phyloP scores from a whole-genome alignment of 2,888 invertebrate genomes.

The Sarcophaga rosellei region DNA sequence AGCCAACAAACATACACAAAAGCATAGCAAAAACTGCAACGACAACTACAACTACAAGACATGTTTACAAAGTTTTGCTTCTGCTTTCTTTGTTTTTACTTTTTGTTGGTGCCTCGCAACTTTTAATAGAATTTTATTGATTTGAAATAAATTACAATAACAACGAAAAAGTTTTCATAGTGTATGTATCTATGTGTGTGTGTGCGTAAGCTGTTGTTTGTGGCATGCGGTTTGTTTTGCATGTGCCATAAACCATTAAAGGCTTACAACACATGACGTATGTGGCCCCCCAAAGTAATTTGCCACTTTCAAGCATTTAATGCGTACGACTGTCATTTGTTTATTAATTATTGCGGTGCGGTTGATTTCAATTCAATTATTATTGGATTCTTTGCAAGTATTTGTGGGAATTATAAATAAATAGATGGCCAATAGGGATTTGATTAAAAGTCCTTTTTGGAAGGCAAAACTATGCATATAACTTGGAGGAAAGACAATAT shows the following conservation, averaged over 20 bases:
- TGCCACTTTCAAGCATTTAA: not conserved
- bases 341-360: not conserved
- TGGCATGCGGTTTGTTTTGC: slow-evolving; percentile 31
- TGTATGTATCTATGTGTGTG: not conserved
- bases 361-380: too few relatives aligned
- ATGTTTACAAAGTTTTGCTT: slow-evolving; percentile 1
- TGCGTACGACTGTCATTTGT: not conserved
- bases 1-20: not conserved
- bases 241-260: not conserved
- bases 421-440: too few relatives aligned
- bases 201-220: slow-evolving; percentile 11
- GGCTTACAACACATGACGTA: slow-evolving; percentile 7
- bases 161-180: not conserved
- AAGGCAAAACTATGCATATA: too few relatives aligned
- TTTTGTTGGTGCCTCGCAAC: not conserved
- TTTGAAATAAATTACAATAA: slow-evolving; percentile 41
- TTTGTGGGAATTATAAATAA: too few relatives aligned
- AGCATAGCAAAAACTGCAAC: slow-evolving; percentile 4
- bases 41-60: not conserved
- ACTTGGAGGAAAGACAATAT: too few relatives aligned
- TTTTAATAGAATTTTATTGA: slow-evolving; percentile 48
- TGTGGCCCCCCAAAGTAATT: not conserved
- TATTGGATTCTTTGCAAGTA: too few relatives aligned
- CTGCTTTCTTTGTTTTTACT: too few relatives aligned
- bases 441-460: too few relatives aligned